Evolutionary conservation across 1,140 invertebrate species (phyloP).

Genomic region (Ctenoplectra terminalis): DNA sequence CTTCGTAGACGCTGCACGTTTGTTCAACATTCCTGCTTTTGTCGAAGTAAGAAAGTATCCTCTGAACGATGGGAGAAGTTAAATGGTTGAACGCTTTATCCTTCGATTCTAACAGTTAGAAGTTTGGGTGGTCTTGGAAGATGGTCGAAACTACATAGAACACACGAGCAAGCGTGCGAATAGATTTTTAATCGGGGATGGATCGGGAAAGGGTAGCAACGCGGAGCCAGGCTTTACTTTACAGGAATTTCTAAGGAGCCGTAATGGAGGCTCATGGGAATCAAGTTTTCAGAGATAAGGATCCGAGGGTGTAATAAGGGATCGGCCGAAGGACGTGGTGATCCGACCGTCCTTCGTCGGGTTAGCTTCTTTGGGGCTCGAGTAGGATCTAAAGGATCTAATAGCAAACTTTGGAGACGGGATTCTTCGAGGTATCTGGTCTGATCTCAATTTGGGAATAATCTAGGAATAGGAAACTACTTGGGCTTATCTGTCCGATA

Average conservation of each 20-base stretch:
- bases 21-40: no score
- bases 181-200: slow-evolving; percentile 26
- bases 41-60: background rate
- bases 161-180: background rate
- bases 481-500: slow-evolving; percentile 5
- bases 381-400: slow-evolving; percentile 9
- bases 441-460: slow-evolving; percentile 15
- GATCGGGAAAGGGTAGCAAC: background rate
- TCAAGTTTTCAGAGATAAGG: slow-evolving; percentile 30
- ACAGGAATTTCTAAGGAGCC: slow-evolving; percentile 26
- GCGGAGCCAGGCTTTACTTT: background rate
- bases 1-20: background rate
- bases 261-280: slow-evolving; percentile 3
- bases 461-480: slow-evolving; percentile 1
- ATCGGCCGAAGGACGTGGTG: slow-evolving; percentile 19
- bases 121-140: background rate
- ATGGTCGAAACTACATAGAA: no score
- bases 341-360: background rate
- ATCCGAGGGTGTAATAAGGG: slow-evolving; percentile 25
- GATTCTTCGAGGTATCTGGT: background rate
- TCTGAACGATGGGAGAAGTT: no score
- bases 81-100: no score
- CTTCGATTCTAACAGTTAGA: background rate
- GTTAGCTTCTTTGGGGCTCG: background rate
- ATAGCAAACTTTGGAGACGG: slow-evolving; percentile 3